Evolutionary conservation across 1,140 invertebrate genomes (phyloP).

Genomic region (Ooceraea biroi): DNA sequence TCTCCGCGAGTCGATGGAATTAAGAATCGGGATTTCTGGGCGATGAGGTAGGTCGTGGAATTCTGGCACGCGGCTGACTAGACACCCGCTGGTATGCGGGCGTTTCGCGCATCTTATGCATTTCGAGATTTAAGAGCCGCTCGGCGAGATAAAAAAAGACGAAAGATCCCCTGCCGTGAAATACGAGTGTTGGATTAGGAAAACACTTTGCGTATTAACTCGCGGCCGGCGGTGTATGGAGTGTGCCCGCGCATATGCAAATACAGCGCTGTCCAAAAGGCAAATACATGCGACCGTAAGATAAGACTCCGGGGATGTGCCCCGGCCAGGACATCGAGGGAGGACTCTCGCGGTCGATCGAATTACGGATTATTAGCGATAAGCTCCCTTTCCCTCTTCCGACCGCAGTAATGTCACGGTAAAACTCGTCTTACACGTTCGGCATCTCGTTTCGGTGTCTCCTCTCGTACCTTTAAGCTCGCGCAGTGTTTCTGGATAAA

Average conservation of each 20-base stretch:
- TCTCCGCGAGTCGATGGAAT: background rate
- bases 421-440: conserved; percentile 14
- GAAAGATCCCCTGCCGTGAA: conserved; percentile 32
- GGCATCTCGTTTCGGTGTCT: background rate
- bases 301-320: conserved; percentile 73
- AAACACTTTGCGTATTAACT: conserved; percentile 64
- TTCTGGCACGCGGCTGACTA: background rate
- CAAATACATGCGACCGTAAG: conserved; percentile 80
- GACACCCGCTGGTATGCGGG: background rate
- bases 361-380: conserved; percentile 42
- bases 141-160: background rate
- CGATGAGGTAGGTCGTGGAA: background rate
- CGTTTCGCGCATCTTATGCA: background rate
- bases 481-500: background rate
- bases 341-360: conserved; percentile 31
- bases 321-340: background rate
- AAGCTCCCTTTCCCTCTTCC: background rate
- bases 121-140: conserved; percentile 12
- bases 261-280: conserved; percentile 78
- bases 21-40: background rate
- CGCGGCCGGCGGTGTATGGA: conserved; percentile 71
- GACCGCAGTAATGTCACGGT: background rate
- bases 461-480: conserved; percentile 1
- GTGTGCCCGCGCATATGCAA: conserved; percentile 81
- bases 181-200: conserved; percentile 77